phyloP scores from a whole-genome alignment of 2,797 vertebrate species.

The Eulemur mongoz region DNA sequence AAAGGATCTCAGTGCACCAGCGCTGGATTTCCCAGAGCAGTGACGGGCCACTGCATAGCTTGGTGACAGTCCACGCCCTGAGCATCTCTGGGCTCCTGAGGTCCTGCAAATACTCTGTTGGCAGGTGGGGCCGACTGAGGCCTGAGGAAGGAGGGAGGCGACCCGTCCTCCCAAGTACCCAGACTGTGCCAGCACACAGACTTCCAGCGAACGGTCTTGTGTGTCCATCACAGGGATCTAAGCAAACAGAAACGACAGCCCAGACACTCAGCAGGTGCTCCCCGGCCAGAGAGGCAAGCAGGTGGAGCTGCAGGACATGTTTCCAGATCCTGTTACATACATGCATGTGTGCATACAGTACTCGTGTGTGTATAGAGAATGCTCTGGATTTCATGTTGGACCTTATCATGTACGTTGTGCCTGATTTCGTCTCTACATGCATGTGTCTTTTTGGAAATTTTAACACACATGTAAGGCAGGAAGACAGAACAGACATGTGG shows the following conservation, averaged over 20 bases:
- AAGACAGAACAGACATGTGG: too few relatives aligned
- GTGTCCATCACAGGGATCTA: rapidly evolving
- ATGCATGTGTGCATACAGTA: rapidly evolving
- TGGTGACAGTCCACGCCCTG: too few relatives aligned
- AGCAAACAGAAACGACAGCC: rapidly evolving
- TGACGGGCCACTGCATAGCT: neutral
- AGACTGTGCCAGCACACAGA: too few relatives aligned
- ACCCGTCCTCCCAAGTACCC: neutral
- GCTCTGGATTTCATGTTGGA: neutral
- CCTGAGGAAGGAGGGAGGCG: neutral
- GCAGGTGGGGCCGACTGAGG: rapidly evolving
- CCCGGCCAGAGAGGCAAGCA: rapidly evolving
- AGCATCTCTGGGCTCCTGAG: neutral
- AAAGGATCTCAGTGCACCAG: neutral
- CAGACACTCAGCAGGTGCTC: neutral
- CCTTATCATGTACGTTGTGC: neutral
- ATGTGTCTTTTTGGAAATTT: neutral
- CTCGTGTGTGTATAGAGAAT: neutral
- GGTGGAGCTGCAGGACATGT: neutral
- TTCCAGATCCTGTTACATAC: rapidly evolving
- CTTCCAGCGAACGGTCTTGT: rapidly evolving
- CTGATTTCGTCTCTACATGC: neutral
- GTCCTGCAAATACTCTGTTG: neutral
- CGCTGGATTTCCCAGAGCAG: neutral
- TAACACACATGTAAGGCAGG: neutral